Conservation (phyloP, 2,113 vertebrate genomes). For the Pionites leucogaster region DNA sequence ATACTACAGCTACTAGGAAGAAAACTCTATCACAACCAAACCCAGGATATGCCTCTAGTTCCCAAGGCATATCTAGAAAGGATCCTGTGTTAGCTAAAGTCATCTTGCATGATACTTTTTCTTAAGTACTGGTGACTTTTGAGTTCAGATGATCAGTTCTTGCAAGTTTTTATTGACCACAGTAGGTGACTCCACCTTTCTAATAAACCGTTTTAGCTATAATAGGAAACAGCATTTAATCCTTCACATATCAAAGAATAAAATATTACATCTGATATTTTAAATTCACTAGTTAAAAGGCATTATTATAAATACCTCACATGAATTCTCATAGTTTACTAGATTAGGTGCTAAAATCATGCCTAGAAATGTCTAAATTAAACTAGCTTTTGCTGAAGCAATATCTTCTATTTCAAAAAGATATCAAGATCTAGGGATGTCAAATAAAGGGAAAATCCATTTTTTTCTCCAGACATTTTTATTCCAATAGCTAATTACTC, state of each 20-base stretch:
- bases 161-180: not conserved
- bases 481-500: not conserved
- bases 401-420: not conserved
- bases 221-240: not conserved
- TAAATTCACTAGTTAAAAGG: not conserved
- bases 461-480: not conserved
- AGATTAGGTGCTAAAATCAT: not conserved
- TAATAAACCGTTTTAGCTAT: not conserved
- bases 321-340: not conserved
- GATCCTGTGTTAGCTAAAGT: not conserved
- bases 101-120: not conserved
- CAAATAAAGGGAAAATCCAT: not conserved
- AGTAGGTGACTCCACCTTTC: not conserved
- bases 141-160: not conserved
- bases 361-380: not conserved
- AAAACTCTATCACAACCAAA: not conserved
- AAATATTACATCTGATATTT: not conserved
- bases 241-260: not conserved
- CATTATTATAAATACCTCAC: not conserved
- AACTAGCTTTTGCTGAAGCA: not conserved
- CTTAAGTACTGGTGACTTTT: not conserved
- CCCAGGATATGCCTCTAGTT: not conserved
- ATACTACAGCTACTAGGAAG: not conserved
- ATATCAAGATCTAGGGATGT: not conserved
- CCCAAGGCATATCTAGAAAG: not conserved